Evolutionary conservation across 2,797 vertebrate genomes (phyloP).

Genomic region (Poecile montanus): DNA sequence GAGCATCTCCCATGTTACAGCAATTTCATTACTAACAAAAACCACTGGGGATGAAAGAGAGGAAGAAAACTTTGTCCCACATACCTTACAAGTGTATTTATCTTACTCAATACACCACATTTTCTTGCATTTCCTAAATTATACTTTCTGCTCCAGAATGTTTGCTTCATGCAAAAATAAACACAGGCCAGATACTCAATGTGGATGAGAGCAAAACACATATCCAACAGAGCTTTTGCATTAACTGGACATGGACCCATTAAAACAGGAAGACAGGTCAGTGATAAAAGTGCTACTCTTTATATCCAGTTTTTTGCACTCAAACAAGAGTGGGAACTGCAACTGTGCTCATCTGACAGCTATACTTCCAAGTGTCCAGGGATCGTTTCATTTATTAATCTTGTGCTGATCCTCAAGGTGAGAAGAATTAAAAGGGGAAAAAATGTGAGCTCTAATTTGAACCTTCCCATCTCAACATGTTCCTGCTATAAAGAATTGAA

Average conservation of each 20-base stretch:
- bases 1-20: not conserved
- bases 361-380: not conserved
- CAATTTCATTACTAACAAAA: constrained; percentile 20
- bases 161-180: constrained; percentile 35
- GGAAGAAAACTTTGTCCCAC: not conserved
- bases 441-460: not conserved
- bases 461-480: not conserved
- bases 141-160: constrained; percentile 7
- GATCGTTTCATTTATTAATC: not conserved
- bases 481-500: not conserved
- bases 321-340: not conserved
- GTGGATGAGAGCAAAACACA: not conserved
- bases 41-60: not conserved
- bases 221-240: constrained; percentile 9
- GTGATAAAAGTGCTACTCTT: not conserved
- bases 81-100: not conserved
- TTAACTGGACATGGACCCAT: not conserved
- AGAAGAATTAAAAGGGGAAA: not conserved
- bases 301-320: not conserved
- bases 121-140: constrained; percentile 35
- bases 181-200: not conserved
- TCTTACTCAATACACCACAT: not conserved
- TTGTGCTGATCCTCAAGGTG: not conserved
- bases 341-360: not conserved
- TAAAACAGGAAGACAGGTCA: not conserved